Evolutionary conservation across 1,140 invertebrate species (phyloP).

Genomic region (Doryteuthis pealeii): DNA sequence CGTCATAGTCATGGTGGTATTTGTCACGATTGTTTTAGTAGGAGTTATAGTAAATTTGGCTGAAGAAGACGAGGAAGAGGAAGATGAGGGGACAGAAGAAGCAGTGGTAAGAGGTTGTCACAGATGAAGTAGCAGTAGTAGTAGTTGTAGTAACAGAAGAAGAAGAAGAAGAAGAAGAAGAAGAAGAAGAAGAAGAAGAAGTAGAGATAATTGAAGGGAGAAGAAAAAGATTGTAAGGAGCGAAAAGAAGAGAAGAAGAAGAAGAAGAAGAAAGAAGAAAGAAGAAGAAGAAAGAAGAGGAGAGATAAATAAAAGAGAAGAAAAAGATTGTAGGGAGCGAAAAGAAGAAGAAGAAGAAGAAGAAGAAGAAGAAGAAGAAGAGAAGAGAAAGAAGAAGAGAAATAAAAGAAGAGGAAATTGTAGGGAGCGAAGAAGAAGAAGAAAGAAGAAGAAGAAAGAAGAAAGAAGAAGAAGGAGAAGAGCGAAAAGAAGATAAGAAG

Average conservation of each 20-base stretch:
- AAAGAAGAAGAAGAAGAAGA: background rate
- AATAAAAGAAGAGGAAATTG: background rate
- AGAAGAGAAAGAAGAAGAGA: background rate
- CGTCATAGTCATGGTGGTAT: too few species aligned
- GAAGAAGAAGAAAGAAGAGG: background rate
- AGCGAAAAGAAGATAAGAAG: background rate
- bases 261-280: background rate
- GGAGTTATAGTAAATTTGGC: too few species aligned
- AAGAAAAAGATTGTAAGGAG: background rate
- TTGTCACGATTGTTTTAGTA: too few species aligned
- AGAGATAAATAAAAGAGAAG: background rate
- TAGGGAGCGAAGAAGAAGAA: background rate
- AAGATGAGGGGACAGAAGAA: too few species aligned
- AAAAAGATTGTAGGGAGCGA: background rate
- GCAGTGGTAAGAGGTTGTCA: too few species aligned
- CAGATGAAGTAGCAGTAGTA: background rate
- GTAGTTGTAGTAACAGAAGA: background rate
- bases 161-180: background rate
- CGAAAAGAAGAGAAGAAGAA: background rate
- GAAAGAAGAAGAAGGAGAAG: background rate
- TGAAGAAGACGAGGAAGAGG: too few species aligned
- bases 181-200: constrained; percentile 1
- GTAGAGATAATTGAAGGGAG: background rate
- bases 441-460: background rate
- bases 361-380: background rate